Evolutionary conservation across 2,113 vertebrate species (phyloP), one percentile per base, ranked within the genome.

Genomic region (Ophthalmolycus amberensis): DNA sequence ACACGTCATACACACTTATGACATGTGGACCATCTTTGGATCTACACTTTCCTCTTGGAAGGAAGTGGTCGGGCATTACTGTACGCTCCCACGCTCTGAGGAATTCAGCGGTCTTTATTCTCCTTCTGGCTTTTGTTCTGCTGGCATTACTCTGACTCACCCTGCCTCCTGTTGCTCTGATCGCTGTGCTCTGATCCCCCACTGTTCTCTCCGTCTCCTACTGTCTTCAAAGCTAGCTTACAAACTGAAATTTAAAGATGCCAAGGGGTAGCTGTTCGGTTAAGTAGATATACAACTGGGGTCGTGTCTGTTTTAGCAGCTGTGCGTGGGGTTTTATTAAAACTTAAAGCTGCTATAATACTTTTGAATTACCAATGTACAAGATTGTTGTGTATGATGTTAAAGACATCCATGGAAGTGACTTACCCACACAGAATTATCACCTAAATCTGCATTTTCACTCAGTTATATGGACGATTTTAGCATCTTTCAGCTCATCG

Each of bases 91-190:
- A 56, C 42, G 63, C 68, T 44, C 64, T 18, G 38, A 64, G 25
- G 52, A 76, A 77, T 77, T 74, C 27, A 64, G 60, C 52, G 25
- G 72, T 46, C 58, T 79, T 72, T 79, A 65, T 84, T 63, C 63
- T 62, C 32, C 32, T 67, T 71, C 37, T 73, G 66, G 50, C 74
- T 46, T 71, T 52, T 75, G 29, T 37, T 34, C 64, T 85, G 59
- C 63, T 77, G 63, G 75, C 67, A 60, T 64, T 34, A 59, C 60
- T 71, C 80, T 86, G 83, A 86, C 74, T 86, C 85, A 84, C 60
- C 37, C 70, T 34, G 27, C 69, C 67, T 74, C 50, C 52, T 52
- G 34, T 79, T 68, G 37, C 79, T 83, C 37, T 70, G 37, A 82
- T 86, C 64, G 66, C 59, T 66, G 72, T 77, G 79, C 75, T 85